Evolutionary conservation across 1,140 invertebrate genomes (phyloP).

Genomic region (Cydia pomonella): DNA sequence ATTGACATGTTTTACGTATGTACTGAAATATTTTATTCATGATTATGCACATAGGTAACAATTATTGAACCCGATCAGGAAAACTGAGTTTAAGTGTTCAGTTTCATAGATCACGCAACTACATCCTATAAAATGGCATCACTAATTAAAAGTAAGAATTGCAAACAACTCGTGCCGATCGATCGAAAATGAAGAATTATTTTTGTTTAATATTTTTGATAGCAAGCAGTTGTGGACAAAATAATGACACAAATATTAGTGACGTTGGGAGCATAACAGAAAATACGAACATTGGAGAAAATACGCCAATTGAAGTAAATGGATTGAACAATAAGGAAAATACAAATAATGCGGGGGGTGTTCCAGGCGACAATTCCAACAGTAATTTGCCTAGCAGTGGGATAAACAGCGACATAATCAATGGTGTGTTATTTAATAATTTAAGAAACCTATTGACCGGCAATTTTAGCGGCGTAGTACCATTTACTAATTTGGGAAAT

Average conservation of each 20-base stretch:
- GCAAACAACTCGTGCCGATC: neutral
- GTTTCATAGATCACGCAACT: neutral
- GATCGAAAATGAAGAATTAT: constrained; percentile 11
- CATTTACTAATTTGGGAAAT: neutral
- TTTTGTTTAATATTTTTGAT: constrained; percentile 8
- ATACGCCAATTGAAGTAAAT: no score
- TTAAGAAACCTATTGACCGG: neutral
- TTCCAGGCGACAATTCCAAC: neutral
- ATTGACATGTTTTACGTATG: no score
- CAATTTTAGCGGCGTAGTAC: neutral
- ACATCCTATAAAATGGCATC: neutral
- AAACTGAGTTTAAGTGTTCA: neutral
- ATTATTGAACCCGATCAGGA: neutral
- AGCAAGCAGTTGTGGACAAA: neutral
- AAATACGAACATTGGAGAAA: neutral
- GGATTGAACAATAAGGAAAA: no score
- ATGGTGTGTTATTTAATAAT: neutral
- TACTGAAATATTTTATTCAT: neutral
- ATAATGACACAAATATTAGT: neutral
- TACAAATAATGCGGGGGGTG: neutral
- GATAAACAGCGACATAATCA: neutral
- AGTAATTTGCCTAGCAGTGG: neutral
- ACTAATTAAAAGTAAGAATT: neutral
- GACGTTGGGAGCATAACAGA: neutral
- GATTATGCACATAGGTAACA: neutral